Base-by-base conservation (phyloP, 2,888 invertebrate species). In the Hirtodrosophila duncani region DNA sequence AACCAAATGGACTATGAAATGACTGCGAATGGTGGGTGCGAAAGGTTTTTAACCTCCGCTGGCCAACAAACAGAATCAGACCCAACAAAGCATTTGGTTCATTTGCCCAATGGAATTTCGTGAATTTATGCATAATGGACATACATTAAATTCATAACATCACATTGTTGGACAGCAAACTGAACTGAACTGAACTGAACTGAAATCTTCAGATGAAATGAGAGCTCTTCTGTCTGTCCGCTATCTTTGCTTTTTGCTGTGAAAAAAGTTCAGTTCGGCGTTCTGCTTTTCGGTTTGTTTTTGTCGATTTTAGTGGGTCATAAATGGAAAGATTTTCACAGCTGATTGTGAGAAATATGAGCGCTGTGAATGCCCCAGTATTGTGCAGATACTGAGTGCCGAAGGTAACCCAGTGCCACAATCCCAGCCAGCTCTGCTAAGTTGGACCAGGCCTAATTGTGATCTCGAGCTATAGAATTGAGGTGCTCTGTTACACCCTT, bases 1-100 rank as follows among this genome's bases (percentile, higher is more conserved):
- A 58, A 58, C 67, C 78, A 83, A 83, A 82, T 83, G 80, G 81
- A 81, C 75, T 71, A 83, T 80, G 79, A 83, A 83, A 67, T 66
- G 34, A 46, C 27, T 45, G 13, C 21, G 21, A 44, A 27, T 50
- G 34, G 18, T 43, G 42, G 50, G 26, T 52, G 53, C 60, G 43
- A 57, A 60, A 66, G 62, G 63, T 66, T 55, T 67, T 71, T 75
- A 63, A 67, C 69, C 67, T 52, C 58, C 44, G n/a, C n/a, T n/a
- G n/a, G n/a, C 34, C 14, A 36, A 36, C 11, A 10, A 38, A 38
- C 9, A 24, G 29, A 39, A 39, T 27, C 38, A 26, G 26, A 39
- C 7, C 20, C 57, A 63, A 72, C 75, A 80, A 72, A 63, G 79
- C 68, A 50, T 60, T 70, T 51, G 64, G 71, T 70, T 67, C 50